Base-by-base conservation (phyloP, 2,113 vertebrate species). In the Entelurus aequoreus region DNA sequence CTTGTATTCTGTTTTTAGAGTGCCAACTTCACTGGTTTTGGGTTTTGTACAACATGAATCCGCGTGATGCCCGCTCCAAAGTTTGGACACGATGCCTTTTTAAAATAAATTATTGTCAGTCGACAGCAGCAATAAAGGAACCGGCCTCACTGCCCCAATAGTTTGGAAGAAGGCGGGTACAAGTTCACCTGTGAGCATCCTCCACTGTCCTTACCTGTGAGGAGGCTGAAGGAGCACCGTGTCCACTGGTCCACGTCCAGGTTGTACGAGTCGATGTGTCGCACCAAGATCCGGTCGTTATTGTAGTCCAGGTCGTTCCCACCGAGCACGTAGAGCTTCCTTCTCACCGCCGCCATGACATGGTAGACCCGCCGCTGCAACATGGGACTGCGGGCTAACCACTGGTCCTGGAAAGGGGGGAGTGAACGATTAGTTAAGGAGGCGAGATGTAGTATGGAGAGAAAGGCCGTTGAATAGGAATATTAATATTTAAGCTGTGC, bases 281-380 rank as follows among this genome's bases (percentile, higher is more conserved):
- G 91, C 37, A 99, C 96, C 57, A 98, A 91, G 69, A 99, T 92
- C 15, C 96, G 92, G 69, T 99, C 96, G 0, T 99, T 98, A 80
- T 98, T 99, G 85, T 94, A 98, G 86, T 98, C 96, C 14, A 99
- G 87, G 77, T 98, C 95, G 5, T 98, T 99, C 48, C 96, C 96
- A 0, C 96, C 96, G 0, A 98, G 79, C 71, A 98, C 95, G 0
- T 98, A 99, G 4, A 99, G 93, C 73, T 94, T 93, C 77, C 94
- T 90, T 54, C 92, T 92, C 62, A 97, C 94, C 0, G 94, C 93
- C 4, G 94, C 96, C 95, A 99, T 99, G 65, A 95, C 95, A 65
- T 98, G 96, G 75, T 99, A 99, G 51, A 98, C 96, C 21, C 96
- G 89, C 81, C 96, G 92, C 90, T 99, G 96, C 54, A 94, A 75